phyloP scores from a whole-genome alignment of 2,888 invertebrate species.

The Sphaerophoria rueppellii region DNA sequence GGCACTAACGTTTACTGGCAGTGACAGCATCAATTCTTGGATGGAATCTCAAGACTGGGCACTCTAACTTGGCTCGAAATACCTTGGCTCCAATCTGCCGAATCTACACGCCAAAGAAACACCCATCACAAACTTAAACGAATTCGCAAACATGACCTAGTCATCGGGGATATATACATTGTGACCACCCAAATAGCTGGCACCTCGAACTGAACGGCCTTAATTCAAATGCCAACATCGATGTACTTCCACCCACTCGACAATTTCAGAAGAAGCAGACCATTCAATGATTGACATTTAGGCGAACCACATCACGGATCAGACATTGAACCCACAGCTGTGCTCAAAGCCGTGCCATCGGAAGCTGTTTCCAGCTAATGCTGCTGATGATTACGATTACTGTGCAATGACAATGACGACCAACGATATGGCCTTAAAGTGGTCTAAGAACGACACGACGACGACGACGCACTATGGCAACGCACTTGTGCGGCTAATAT shows the following conservation, averaged over 20 bases:
- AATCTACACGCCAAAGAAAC: neutral
- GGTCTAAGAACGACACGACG: neutral
- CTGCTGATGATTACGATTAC: slow-evolving; percentile 64
- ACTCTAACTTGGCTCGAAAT: too few species aligned
- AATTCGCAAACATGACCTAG: slow-evolving; percentile 52
- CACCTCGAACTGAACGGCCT: slow-evolving; percentile 22
- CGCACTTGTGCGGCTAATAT: slow-evolving; percentile 45
- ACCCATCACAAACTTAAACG: slow-evolving; percentile 37
- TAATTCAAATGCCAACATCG: slow-evolving; percentile 2
- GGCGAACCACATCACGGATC: slow-evolving; percentile 63
- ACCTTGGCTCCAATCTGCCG: too few species aligned
- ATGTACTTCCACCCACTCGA: slow-evolving; percentile 38
- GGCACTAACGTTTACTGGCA: too few species aligned
- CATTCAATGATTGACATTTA: slow-evolving; percentile 63
- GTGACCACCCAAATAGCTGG: slow-evolving; percentile 66
- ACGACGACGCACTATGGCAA: neutral
- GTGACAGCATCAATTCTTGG: too few species aligned
- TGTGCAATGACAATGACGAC: slow-evolving; percentile 4
- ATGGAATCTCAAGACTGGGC: too few species aligned
- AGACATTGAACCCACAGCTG: slow-evolving; percentile 50
- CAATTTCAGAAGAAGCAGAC: slow-evolving; percentile 1
- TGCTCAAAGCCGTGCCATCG: slow-evolving; percentile 42
- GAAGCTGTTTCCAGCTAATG: slow-evolving; percentile 67
- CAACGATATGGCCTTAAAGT: slow-evolving; percentile 13
- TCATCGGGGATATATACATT: neutral